Evolutionary conservation across 2,113 vertebrate genomes (phyloP), one percentile per base, ranked within the genome.

Genomic region (Propithecus coquereli): DNA sequence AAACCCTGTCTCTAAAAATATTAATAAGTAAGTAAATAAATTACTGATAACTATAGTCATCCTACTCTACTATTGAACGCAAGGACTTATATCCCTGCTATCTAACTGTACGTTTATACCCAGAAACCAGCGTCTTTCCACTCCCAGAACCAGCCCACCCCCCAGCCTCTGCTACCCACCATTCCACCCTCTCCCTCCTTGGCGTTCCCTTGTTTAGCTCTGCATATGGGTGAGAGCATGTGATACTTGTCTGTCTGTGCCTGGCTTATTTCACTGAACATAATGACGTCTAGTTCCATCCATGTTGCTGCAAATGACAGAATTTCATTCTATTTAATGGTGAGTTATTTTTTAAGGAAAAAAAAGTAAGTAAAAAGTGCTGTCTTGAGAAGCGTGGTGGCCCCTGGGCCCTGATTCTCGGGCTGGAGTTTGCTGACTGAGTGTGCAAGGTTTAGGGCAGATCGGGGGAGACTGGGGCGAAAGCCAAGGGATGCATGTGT

Each of bases 401-500:
- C 40, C 47, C 16, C 14, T 1, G 1, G 23, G 20, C 40, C 37
- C 4, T 1, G n/a, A 16, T 11, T 43, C 5, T 8, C 1, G 0
- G 27, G 37, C 5, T 17, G 23, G 37, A 6, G 32, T 50, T 13
- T 4, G 11, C 50, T 6, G 0, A 1, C 71, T 40, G 40, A 0
- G 5, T 34, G 1, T 12, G 6, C 18, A 11, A 65, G 34, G 43
- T 23, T 23, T n/a, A 23, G 4, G 50, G 37, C 0, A 17, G 37
- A 20, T 14, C 20, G 2, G 14, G 37, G 37, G 37, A 11, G 25
- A 1, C 20, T 1, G 40, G 8, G 16, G 1, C 57, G 22, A 57
- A 45, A 8, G 40, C 12, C 0, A 0, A 66, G 17, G 18, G 23
- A 16, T 4, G 2, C 0, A 0, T 8, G 10, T 12, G 8, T n/a